These are phyloP conservation scores for Salarias fasciatus DNA, from an alignment of 2,797 vertebrate genomes.

Conservation along the genomic window DNA sequence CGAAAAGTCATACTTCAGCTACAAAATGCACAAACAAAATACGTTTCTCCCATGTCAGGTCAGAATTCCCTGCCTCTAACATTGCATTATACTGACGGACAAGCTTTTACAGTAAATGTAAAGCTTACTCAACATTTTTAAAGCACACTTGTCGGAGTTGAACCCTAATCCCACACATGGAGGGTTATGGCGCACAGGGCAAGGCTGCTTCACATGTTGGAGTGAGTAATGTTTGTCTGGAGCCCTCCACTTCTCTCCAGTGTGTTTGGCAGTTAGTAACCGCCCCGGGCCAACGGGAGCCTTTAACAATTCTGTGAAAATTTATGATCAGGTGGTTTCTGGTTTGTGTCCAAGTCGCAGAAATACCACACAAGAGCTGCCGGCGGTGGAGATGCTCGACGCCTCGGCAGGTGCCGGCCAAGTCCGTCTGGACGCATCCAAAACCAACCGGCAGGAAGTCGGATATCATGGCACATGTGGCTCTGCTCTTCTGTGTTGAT, in stretches of 20 bases:
- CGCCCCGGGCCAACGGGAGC: conserved; percentile 56
- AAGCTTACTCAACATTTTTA: no score
- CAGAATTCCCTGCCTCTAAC: no score
- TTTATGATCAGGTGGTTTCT: conserved; percentile 75
- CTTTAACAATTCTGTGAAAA: conserved; percentile 57
- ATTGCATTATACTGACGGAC: no score
- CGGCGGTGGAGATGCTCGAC: conserved; percentile 64
- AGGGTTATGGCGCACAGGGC: conserved; percentile 3
- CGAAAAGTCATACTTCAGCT: conserved; percentile 18
- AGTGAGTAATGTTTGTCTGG: conserved; percentile 53
- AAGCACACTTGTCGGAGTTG: no score
- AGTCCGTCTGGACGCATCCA: conserved; percentile 42
- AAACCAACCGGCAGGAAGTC: conserved; percentile 44
- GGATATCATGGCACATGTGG: conserved; percentile 13
- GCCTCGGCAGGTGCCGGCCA: conserved; percentile 72
- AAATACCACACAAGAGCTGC: conserved; percentile 65
- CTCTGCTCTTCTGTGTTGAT: background rate
- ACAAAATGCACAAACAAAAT: conserved; percentile 22
- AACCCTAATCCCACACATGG: background rate
- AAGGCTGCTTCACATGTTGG: conserved; percentile 20
- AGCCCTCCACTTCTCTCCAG: conserved; percentile 40
- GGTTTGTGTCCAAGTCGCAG: conserved; percentile 57
- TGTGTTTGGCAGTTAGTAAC: conserved; percentile 61
- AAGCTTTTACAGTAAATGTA: no score
- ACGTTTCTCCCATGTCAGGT: no score